Percentiles rank a stretch among this genome's conserved stretches.
These are phyloP conservation scores for Orbicella faveolata DNA, from an alignment of 64 coral and sea anemone genomes.

Conservation along the genomic window DNA sequence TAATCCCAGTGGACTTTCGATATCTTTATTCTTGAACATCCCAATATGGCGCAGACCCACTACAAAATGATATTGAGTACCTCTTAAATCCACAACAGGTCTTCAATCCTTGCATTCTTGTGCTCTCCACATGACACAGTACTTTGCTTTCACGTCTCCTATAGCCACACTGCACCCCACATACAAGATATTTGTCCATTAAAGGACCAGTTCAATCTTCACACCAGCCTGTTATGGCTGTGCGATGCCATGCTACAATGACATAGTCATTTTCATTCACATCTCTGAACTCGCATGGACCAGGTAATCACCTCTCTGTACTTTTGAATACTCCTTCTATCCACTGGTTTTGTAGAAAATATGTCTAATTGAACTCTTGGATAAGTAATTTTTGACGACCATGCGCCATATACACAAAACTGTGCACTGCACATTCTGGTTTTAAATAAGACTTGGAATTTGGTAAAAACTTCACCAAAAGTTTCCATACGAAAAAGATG, in stretches of 20 bases:
- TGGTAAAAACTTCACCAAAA: slow-evolving; percentile 38
- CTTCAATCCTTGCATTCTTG: neutral
- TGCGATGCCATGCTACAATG: neutral
- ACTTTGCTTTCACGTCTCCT: neutral
- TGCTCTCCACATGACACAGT: neutral
- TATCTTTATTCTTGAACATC: neutral
- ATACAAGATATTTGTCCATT: neutral
- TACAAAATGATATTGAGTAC: neutral
- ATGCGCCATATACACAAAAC: neutral
- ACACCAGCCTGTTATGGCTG: neutral
- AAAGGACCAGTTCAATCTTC: neutral
- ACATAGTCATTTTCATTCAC: neutral
- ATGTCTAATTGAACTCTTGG: slow-evolving; percentile 19
- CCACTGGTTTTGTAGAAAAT: slow-evolving; percentile 31
- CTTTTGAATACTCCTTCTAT: neutral
- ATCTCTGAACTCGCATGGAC: neutral
- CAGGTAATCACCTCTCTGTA: neutral
- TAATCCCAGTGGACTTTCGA: neutral
- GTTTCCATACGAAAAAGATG: slow-evolving; percentile 4
- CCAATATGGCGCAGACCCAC: neutral
- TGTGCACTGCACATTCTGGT: slow-evolving; percentile 24
- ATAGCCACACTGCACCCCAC: neutral
- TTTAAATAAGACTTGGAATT: neutral
- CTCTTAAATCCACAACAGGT: neutral
- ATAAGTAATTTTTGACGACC: slow-evolving; percentile 16